A percentile compares a stretch with the other conserved stretches of the same genome.
These are phyloP conservation scores for Cheilosia vulpina DNA, from an alignment of 2,888 invertebrate species.

Conservation along the genomic window DNA sequence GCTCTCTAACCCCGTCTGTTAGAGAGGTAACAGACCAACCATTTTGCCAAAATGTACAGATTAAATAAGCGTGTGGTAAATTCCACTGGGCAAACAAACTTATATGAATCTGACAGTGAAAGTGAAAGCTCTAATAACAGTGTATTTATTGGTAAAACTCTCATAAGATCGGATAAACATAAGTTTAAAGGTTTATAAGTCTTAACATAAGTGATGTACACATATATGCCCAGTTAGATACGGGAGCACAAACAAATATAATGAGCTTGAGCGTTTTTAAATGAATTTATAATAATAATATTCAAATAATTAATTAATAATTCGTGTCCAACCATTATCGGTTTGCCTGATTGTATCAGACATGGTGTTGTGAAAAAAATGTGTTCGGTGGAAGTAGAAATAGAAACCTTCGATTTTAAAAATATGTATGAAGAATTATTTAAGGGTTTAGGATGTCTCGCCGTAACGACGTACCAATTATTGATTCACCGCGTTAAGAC, in stretches of 20 bases:
- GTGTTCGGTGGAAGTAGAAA: neutral
- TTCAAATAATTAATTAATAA: neutral
- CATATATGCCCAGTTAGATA: neutral
- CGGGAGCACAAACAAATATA: neutral
- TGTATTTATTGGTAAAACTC: neutral
- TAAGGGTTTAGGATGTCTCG: conserved; percentile 8
- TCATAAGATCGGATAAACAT: neutral
- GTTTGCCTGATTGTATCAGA: neutral
- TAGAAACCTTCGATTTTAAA: neutral
- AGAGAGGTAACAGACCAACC: neutral
- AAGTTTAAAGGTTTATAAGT: neutral
- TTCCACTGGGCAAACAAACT: neutral
- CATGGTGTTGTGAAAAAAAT: neutral
- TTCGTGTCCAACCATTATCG: neutral
- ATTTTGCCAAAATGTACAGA: neutral
- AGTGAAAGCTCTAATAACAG: neutral
- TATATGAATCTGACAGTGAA: neutral
- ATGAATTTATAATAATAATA: neutral
- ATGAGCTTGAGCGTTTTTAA: neutral
- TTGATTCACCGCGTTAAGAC: neutral
- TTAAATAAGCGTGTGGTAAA: neutral
- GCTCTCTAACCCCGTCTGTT: neutral
- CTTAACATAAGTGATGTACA: neutral
- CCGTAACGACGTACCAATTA: neutral
- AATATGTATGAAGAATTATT: neutral